These are phyloP conservation scores for Tonatia bakeri DNA, from an alignment of 2,113 vertebrate species.

Conservation along the genomic window DNA sequence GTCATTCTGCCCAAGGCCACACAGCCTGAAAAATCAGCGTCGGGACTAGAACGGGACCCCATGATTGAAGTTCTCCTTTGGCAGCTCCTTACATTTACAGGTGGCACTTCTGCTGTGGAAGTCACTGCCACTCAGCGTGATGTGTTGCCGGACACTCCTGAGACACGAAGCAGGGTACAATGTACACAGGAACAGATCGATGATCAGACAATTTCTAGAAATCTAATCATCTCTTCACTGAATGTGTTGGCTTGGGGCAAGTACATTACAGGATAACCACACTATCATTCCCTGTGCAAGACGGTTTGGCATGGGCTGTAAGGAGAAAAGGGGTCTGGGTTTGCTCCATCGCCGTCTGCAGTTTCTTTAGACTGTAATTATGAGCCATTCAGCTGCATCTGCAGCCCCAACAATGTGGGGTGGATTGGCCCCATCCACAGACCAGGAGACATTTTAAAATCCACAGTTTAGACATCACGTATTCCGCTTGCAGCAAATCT, in stretches of 20 bases:
- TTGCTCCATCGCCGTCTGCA: conserved; percentile 58
- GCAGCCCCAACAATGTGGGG: conserved; percentile 70
- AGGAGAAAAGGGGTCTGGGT: conserved; percentile 45
- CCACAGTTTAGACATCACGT: conserved; percentile 47
- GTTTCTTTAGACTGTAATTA: conserved; percentile 63
- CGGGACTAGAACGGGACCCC: rapidly evolving
- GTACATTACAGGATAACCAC: neutral
- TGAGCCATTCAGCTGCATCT: conserved; percentile 75
- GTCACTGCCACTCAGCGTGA: conserved; percentile 29
- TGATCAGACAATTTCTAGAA: neutral
- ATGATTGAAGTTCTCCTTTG: rapidly evolving
- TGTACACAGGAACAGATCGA: neutral
- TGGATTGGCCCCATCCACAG: conserved; percentile 59
- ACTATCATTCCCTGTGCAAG: conserved; percentile 15
- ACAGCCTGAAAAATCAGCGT: neutral
- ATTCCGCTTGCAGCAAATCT: conserved; percentile 53
- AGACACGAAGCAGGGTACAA: conserved; percentile 48
- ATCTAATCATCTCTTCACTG: neutral
- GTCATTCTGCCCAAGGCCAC: neutral
- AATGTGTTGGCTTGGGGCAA: neutral
- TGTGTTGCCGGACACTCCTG: conserved; percentile 17
- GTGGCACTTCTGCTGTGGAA: conserved; percentile 14
- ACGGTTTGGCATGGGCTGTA: conserved; percentile 12
- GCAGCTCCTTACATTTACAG: neutral
- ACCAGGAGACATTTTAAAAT: conserved; percentile 44